These are phyloP conservation scores for Sinella curviseta DNA, from an alignment of 1,140 invertebrate species.

Conservation along the genomic window DNA sequence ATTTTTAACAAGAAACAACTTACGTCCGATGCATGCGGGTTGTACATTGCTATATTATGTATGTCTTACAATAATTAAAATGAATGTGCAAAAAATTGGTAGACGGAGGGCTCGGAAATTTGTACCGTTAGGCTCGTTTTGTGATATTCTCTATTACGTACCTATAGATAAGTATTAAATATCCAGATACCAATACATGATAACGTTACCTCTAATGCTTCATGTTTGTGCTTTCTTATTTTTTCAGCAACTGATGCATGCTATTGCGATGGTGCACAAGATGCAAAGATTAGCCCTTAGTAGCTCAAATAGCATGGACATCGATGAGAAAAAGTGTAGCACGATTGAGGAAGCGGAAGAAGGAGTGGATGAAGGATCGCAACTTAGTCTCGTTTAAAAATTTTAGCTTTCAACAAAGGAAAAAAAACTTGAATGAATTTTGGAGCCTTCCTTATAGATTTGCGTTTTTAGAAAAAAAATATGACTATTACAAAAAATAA, in stretches of 20 bases:
- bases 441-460: neutral
- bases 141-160: too few species aligned
- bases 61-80: too few species aligned
- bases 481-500: neutral
- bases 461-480: neutral
- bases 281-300: conserved; percentile 60
- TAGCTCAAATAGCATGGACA: conserved; percentile 54
- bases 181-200: too few species aligned
- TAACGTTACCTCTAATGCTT: neutral
- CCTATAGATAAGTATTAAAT: too few species aligned
- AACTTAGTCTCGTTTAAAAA: neutral
- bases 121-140: too few species aligned
- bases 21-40: too few species aligned
- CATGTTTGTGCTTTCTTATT: conserved; percentile 28
- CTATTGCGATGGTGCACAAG: conserved; percentile 61
- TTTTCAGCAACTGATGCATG: conserved; percentile 61
- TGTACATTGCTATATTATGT: too few species aligned
- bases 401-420: neutral
- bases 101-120: too few species aligned
- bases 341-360: conserved; percentile 45
- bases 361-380: conserved; percentile 36
- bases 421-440: conserved; percentile 8
- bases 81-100: too few species aligned
- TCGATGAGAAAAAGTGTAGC: conserved; percentile 48
- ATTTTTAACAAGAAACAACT: too few species aligned